Conservation (phyloP, 1,140 invertebrate species). For the Episyrphus balteatus region DNA sequence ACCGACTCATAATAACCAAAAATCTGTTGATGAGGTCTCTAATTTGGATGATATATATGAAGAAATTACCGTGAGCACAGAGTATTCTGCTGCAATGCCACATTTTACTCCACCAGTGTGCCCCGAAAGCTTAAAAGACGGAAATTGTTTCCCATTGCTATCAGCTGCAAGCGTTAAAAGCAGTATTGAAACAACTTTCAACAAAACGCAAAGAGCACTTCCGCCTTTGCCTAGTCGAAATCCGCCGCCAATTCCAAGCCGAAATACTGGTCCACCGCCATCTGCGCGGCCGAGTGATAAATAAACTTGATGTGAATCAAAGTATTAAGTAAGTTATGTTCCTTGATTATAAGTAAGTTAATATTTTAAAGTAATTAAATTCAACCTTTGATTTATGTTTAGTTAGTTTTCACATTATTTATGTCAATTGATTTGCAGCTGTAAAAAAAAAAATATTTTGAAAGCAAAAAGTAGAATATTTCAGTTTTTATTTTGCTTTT, state of each 20-base stretch:
- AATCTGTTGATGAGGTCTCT: conserved; percentile 25
- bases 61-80: conserved; percentile 27
- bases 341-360: no score
- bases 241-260: conserved; percentile 50
- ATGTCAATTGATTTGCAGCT: no score
- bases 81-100: conserved; percentile 21
- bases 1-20: conserved; percentile 16
- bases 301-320: no score
- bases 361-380: no score
- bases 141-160: conserved; percentile 21
- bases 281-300: no score
- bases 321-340: no score
- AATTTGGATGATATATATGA: conserved; percentile 21
- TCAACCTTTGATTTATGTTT: no score
- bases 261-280: conserved; percentile 37
- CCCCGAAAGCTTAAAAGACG: conserved; percentile 12
- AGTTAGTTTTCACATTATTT: no score
- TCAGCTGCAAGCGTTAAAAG: conserved; percentile 19
- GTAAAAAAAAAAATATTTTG: no score
- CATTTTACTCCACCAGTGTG: conserved; percentile 10
- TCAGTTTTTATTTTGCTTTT: no score
- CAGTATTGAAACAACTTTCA: conserved; percentile 30
- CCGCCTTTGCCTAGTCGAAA: conserved; percentile 50
- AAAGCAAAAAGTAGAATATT: no score
- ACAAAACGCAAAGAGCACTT: conserved; percentile 41